Evolutionary conservation across 2,888 invertebrate genomes (phyloP).

Genomic region (Myopa tessellatipennis): DNA sequence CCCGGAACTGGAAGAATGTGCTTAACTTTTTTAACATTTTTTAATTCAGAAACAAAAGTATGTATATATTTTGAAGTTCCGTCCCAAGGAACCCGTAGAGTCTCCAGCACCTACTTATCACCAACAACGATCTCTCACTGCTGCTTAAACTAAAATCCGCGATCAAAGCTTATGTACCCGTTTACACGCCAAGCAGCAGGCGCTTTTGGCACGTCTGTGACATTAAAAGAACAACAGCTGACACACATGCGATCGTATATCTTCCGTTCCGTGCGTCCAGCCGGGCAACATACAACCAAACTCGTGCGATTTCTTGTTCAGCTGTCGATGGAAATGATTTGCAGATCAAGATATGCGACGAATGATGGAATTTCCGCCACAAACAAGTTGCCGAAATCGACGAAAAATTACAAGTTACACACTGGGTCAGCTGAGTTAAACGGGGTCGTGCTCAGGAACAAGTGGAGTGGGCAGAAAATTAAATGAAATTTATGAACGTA

Average conservation of each 20-base stretch:
- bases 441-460: slow-evolving; percentile 22
- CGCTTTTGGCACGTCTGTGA: slow-evolving; percentile 18
- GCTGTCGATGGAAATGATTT: slow-evolving; percentile 44
- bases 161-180: too few relatives aligned
- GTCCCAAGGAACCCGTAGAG: background rate
- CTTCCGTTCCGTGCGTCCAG: background rate
- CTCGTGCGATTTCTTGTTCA: slow-evolving; percentile 34
- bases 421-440: slow-evolving; percentile 5
- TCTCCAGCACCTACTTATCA: background rate
- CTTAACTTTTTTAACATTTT: too few relatives aligned
- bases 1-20: background rate
- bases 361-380: slow-evolving; percentile 40
- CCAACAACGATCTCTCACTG: background rate
- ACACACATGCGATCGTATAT: slow-evolving; percentile 20
- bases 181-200: background rate
- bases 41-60: too few relatives aligned
- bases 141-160: background rate
- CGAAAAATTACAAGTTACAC: background rate
- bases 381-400: slow-evolving; percentile 10
- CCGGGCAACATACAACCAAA: slow-evolving; percentile 26
- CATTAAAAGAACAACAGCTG: slow-evolving; percentile 9
- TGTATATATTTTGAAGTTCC: too few relatives aligned
- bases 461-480: slow-evolving; percentile 32
- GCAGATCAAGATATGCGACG: slow-evolving; percentile 41
- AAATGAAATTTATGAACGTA: slow-evolving; percentile 36